A percentile compares a stretch with the other conserved stretches of the same genome.
phyloP scores from a whole-genome alignment of 2,888 invertebrate species.

The Archips crataeganus region DNA sequence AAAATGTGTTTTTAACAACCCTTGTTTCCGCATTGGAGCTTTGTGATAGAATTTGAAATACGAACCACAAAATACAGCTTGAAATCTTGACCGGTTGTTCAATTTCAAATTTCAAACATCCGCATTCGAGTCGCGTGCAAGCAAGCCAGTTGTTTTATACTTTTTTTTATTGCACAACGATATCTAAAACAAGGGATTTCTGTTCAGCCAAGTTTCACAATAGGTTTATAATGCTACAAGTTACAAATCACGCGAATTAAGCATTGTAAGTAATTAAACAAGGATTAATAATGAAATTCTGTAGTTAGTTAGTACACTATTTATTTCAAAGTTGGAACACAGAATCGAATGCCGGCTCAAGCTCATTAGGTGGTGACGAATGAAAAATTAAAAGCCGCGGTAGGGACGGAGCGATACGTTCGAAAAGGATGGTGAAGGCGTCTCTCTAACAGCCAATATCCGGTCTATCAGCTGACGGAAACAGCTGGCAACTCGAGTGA shows the following conservation, averaged over 20 bases:
- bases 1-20: slow-evolving; percentile 22
- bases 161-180: slow-evolving; percentile 55
- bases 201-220: slow-evolving; percentile 55
- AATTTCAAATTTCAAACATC: slow-evolving; percentile 55
- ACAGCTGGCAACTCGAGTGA: slow-evolving; percentile 77
- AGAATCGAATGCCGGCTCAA: slow-evolving; percentile 51
- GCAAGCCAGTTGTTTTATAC: slow-evolving; percentile 46
- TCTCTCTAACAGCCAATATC: slow-evolving; percentile 81
- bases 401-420: slow-evolving; percentile 51
- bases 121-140: slow-evolving; percentile 61
- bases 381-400: slow-evolving; percentile 69
- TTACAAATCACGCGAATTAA: slow-evolving; percentile 66
- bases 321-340: slow-evolving; percentile 11
- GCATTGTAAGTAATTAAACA: slow-evolving; percentile 31
- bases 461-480: slow-evolving; percentile 84
- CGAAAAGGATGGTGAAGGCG: slow-evolving; percentile 58
- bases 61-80: slow-evolving; percentile 37
- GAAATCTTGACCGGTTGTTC: slow-evolving; percentile 46
- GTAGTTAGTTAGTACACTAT: slow-evolving; percentile 12
- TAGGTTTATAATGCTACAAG: slow-evolving; percentile 56
- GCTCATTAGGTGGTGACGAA: slow-evolving; percentile 67
- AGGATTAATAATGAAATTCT: slow-evolving; percentile 34
- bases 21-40: slow-evolving; percentile 24
- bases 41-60: slow-evolving; percentile 36
- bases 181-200: slow-evolving; percentile 54